Conservation (phyloP, 2,113 vertebrate genomes). For the Pterocles burchelli region DNA sequence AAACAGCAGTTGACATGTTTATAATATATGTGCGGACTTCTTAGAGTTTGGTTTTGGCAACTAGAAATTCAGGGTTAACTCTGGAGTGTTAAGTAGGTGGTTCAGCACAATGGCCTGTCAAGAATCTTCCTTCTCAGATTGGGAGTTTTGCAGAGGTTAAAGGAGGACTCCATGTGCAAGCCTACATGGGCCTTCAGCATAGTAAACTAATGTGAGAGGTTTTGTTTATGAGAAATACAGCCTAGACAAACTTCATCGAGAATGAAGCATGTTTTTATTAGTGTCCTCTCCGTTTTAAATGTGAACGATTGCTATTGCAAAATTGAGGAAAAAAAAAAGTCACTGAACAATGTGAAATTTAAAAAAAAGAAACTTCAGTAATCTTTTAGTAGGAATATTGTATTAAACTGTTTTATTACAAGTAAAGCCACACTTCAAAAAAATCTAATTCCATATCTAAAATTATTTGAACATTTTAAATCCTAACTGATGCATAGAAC, state of each 20-base stretch:
- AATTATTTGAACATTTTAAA: background rate
- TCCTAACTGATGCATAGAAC: background rate
- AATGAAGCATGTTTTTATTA: background rate
- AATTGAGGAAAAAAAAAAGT: background rate
- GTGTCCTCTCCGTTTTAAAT: background rate
- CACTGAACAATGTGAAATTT: background rate
- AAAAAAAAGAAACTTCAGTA: background rate
- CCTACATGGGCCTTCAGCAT: background rate
- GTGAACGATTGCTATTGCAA: background rate
- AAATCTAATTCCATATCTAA: background rate
- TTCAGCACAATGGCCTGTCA: background rate
- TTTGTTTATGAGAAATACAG: background rate
- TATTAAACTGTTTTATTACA: background rate
- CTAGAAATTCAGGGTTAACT: background rate
- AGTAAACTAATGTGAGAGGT: background rate
- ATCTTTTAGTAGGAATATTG: background rate
- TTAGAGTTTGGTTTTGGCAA: background rate
- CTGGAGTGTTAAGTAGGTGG: background rate
- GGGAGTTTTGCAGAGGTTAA: background rate
- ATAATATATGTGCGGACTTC: background rate
- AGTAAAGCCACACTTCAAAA: background rate
- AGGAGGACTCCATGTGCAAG: background rate
- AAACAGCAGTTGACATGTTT: background rate
- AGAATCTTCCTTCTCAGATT: background rate
- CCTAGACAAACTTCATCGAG: background rate